Conservation (phyloP, 2,888 invertebrate genomes). For the Pyrochroa serraticornis region DNA sequence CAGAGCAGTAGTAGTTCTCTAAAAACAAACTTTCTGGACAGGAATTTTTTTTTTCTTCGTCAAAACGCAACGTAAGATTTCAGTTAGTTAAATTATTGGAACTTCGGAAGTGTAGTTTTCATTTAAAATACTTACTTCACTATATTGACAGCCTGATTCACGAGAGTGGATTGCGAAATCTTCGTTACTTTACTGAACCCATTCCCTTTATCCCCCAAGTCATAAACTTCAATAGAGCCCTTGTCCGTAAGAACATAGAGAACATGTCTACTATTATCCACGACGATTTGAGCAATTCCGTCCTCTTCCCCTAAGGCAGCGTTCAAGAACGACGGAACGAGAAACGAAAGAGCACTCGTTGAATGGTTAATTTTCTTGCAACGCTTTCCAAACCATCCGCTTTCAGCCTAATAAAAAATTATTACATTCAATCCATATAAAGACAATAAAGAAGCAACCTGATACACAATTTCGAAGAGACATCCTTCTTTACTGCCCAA, state of each 20-base stretch:
- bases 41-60: background rate
- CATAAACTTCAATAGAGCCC: slow-evolving; percentile 87
- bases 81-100: too few relatives aligned
- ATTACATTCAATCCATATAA: background rate
- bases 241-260: slow-evolving; percentile 90
- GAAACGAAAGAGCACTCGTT: slow-evolving; percentile 81
- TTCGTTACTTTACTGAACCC: slow-evolving; percentile 74
- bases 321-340: slow-evolving; percentile 88
- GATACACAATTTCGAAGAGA: slow-evolving; percentile 93
- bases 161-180: slow-evolving; percentile 75
- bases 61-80: too few relatives aligned
- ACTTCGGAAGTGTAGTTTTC: too few relatives aligned
- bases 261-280: slow-evolving; percentile 89
- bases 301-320: slow-evolving; percentile 88
- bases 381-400: slow-evolving; percentile 93
- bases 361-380: slow-evolving; percentile 96
- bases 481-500: slow-evolving; percentile 94
- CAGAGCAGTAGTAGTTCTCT: background rate
- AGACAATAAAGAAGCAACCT: slow-evolving; percentile 63
- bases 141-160: slow-evolving; percentile 77
- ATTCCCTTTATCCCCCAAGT: slow-evolving; percentile 81
- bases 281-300: slow-evolving; percentile 83
- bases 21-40: background rate
- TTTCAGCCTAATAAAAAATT: slow-evolving; percentile 67
- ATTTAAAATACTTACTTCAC: slow-evolving; percentile 87